Base-by-base conservation (phyloP, 2,888 invertebrate genomes). In the Lithophane ornitopus region DNA sequence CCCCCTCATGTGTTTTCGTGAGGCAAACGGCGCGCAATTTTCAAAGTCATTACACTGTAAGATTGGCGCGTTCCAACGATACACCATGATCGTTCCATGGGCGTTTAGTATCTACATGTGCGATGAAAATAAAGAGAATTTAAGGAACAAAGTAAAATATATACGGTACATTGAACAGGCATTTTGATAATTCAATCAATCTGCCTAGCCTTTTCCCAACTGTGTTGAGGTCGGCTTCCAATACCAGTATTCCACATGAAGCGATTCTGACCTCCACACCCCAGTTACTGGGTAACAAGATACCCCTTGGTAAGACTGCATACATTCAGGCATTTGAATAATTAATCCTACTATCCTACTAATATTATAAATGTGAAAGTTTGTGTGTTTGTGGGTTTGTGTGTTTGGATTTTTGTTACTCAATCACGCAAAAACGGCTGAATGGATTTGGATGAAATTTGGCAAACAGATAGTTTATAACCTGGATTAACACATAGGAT, bases 1-100 rank as follows among this genome's bases (percentile, higher is more conserved):
- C 46, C 4, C 44, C 41, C 26, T 26, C 28, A 39, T 41, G 77
- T 63, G n/a, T 69, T 22, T 26, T 46, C 28, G 26, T 26, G 41
- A 59, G n/a, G 16, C 9, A 67, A 58, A 67, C 52, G 66, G 26
- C 26, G 39, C 26, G 44, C 79, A 83, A 80, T 80, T 83, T 80
- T 84, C 80, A 11, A 67, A 84, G 84, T 34, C 61, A 80, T 80
- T 83, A 63, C 70, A 70, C 70, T 67, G 22, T 28, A 34, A 80
- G 54, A 83, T 83, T 46, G 70, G 14, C 67, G 56, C 56, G 56
- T 70, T 28, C 61, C 58, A 54, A 58, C 28, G 79, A 70, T 62
- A 78, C 44, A 12, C 26, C 11, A 26, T 80, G 46, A 58, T 52
- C 79, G 66, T 78, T 34, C 19, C 28, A 9, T 46, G 2, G 54